phyloP scores from a whole-genome alignment of 92 coral and sea anemone genomes.

The Phenganax stokvisi region DNA sequence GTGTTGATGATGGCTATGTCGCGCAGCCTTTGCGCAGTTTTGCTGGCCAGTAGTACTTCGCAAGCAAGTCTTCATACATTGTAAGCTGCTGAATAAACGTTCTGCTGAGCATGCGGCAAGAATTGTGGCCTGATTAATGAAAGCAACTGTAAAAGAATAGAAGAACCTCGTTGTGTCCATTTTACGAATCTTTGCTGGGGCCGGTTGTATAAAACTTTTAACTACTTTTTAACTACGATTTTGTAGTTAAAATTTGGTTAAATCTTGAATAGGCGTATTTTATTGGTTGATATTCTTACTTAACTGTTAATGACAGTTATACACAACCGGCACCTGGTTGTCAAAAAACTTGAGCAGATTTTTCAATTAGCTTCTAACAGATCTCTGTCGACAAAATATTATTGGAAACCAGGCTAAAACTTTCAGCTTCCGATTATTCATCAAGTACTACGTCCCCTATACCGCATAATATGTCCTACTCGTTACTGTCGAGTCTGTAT shows the following conservation, averaged over 20 bases:
- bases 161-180: not conserved
- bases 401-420: constrained; percentile 28
- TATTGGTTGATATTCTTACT: too few relatives aligned
- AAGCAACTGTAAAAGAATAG: constrained; percentile 12
- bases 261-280: too few relatives aligned
- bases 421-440: constrained; percentile 27
- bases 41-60: not conserved
- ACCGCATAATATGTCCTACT: constrained; percentile 21
- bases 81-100: constrained; percentile 33
- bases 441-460: constrained; percentile 15
- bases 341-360: constrained; percentile 8
- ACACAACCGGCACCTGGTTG: too few relatives aligned
- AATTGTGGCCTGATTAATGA: constrained; percentile 6
- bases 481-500: not conserved
- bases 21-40: not conserved
- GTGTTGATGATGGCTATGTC: not conserved
- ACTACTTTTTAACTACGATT: too few relatives aligned
- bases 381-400: constrained; percentile 30
- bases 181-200: not conserved
- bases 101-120: constrained; percentile 39
- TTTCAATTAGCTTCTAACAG: constrained; percentile 23
- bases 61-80: constrained; percentile 23
- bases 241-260: too few relatives aligned
- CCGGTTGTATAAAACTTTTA: not conserved
- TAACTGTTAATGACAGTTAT: not conserved